These are phyloP conservation scores for Parotia lawesii DNA, from an alignment of 2,113 vertebrate genomes.

Conservation along the genomic window DNA sequence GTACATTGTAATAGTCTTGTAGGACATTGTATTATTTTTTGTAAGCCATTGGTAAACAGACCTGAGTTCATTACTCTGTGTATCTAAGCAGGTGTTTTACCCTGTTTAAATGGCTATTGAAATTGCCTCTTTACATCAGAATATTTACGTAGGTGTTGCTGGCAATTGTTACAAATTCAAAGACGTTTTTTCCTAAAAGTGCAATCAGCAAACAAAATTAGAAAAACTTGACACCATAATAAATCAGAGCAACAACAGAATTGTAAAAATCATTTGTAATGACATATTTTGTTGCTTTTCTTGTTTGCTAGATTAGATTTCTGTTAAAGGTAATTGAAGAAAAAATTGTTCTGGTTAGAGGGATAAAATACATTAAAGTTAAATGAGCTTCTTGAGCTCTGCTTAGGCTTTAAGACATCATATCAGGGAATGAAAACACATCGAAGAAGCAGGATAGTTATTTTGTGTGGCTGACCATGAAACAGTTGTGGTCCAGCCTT, in stretches of 20 bases:
- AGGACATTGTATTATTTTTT: background rate
- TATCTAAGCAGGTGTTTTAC: background rate
- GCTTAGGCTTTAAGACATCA: background rate
- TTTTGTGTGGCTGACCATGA: background rate
- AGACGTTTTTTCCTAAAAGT: background rate
- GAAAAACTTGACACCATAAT: constrained; percentile 20
- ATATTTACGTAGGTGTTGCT: constrained; percentile 4
- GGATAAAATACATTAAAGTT: constrained; percentile 41
- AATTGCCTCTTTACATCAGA: background rate
- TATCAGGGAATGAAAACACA: background rate
- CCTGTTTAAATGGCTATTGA: background rate
- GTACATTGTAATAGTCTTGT: constrained; percentile 2
- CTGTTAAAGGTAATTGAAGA: constrained; percentile 53
- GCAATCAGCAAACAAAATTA: constrained; percentile 31
- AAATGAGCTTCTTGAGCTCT: constrained; percentile 34
- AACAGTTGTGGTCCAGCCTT: background rate
- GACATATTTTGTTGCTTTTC: constrained; percentile 45
- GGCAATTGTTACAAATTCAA: background rate
- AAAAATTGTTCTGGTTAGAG: constrained; percentile 49
- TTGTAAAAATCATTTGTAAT: constrained; percentile 47
- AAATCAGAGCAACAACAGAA: constrained; percentile 40
- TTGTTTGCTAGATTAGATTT: constrained; percentile 52
- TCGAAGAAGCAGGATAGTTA: background rate
- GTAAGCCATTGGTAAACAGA: constrained; percentile 13
- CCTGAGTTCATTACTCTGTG: constrained; percentile 6